Evolutionary conservation across 2,888 invertebrate genomes (phyloP), one percentile per base, ranked within the genome.

Genomic region (Zygaena filipendulae): DNA sequence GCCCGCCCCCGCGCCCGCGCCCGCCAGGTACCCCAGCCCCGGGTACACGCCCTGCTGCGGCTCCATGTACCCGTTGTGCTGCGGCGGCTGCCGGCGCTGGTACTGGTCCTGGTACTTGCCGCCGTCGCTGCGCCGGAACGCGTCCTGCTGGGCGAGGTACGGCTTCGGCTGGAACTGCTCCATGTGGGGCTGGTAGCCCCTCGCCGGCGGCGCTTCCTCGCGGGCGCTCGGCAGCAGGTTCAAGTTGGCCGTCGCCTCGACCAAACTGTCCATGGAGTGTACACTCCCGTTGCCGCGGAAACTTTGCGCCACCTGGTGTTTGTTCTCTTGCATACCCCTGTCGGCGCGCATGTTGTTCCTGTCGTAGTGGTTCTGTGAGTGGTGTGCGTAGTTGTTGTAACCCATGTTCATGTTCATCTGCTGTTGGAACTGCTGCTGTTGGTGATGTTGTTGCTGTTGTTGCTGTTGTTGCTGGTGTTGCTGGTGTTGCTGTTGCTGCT

Each of bases 51-150:
- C 37, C 35, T 58, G 62, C 25, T 59, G 63, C 13, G 54, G 43
- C 30, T 72, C 72, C 27, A 72, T 52, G 32, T 67, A 74, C 0
- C 72, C 74, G 33, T 72, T 72, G 1, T 62, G 53, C 27, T 55
- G 59, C 14, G 53, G 55, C 13, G 56, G 56, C 14, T 43, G 45
- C 16, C 50, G 42, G 3, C 44, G 44, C 22, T 49, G 63, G 38
- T 60, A 64, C 24, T 59, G 66, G 28, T 71, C 71, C 34, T 62
- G 67, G 40, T 69, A 72, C 38, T 71, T 55, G 5, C 40, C 25
- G n/a, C 52, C 53, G 25, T 44, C 47, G 27, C 45, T 50, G 25
- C 63, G 45, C 24, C 64, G 49, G 38, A 61, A 74, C 8, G 62
- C 55, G 2, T 57, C 52, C 29, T 57, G 64, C 26, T 49, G 54